phyloP scores from a whole-genome alignment of 2,797 vertebrate species.

The Astyanax mexicanus region DNA sequence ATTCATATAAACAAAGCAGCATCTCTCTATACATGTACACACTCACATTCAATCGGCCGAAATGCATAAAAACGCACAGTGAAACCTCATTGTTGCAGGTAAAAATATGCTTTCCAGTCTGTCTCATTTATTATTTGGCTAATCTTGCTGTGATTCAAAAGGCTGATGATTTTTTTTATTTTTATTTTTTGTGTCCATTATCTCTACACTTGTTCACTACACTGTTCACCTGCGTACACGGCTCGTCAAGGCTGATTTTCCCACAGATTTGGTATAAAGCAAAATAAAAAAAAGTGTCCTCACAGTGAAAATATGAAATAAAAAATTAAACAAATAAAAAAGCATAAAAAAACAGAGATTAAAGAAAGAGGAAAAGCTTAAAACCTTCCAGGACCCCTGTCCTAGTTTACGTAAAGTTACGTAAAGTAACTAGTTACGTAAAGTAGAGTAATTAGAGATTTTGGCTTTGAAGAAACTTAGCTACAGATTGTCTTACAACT shows the following conservation, averaged over 20 bases:
- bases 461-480: conserved; percentile 27
- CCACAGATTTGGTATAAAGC: conserved; percentile 56
- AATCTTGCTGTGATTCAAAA: not conserved
- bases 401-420: conserved; percentile 1
- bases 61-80: not conserved
- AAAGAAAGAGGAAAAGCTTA: not conserved
- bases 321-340: conserved; percentile 12
- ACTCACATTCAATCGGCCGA: not conserved
- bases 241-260: conserved; percentile 1
- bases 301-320: conserved; percentile 37
- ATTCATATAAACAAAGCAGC: not conserved
- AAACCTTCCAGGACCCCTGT: not conserved
- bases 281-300: conserved; percentile 39
- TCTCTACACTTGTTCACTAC: too few relatives aligned
- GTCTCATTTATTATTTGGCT: conserved; percentile 36
- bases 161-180: too few relatives aligned
- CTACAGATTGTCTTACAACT: conserved; percentile 28
- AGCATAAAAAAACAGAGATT: not conserved
- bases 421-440: too few relatives aligned
- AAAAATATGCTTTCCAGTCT: conserved; percentile 8
- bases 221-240: conserved; percentile 38
- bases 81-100: not conserved
- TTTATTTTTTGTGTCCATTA: not conserved
- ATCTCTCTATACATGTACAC: not conserved
- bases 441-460: conserved; percentile 23